phyloP scores from a whole-genome alignment of 2,797 vertebrate genomes.

The Capromys pilorides region DNA sequence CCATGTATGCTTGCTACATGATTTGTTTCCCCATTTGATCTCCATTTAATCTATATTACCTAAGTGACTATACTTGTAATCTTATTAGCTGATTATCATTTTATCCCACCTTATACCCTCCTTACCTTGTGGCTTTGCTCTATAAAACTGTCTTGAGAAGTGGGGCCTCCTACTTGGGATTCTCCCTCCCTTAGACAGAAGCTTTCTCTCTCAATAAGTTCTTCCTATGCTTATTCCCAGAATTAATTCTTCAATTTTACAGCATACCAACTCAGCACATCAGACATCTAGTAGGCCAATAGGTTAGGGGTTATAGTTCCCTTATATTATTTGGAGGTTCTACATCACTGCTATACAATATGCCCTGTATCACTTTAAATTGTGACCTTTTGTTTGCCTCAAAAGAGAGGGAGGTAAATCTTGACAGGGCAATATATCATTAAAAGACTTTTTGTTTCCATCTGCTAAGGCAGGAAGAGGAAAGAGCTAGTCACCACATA shows the following conservation, averaged over 20 bases:
- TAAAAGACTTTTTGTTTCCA: not conserved
- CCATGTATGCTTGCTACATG: not conserved
- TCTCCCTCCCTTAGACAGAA: not conserved
- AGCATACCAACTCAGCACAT: not conserved
- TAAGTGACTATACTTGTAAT: too few relatives aligned
- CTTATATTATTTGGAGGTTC: not conserved
- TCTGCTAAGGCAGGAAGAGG: not conserved
- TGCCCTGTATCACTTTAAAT: not conserved
- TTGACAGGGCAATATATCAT: not conserved
- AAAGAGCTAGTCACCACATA: not conserved
- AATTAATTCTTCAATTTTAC: not conserved
- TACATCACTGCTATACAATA: too few relatives aligned
- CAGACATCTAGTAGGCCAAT: not conserved
- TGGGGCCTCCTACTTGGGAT: too few relatives aligned
- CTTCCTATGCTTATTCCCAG: not conserved
- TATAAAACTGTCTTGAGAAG: not conserved
- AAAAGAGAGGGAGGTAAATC: not conserved
- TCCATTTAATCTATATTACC: not conserved
- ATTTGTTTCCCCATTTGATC: not conserved
- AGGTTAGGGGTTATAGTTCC: not conserved
- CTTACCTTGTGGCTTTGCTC: not conserved
- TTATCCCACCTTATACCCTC: not conserved
- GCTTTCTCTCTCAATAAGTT: not conserved
- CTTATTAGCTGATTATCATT: not conserved
- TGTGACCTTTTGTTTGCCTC: not conserved